These are phyloP conservation scores for Ailuropoda melanoleuca DNA, from an alignment of 2,113 vertebrate species.

Conservation along the genomic window DNA sequence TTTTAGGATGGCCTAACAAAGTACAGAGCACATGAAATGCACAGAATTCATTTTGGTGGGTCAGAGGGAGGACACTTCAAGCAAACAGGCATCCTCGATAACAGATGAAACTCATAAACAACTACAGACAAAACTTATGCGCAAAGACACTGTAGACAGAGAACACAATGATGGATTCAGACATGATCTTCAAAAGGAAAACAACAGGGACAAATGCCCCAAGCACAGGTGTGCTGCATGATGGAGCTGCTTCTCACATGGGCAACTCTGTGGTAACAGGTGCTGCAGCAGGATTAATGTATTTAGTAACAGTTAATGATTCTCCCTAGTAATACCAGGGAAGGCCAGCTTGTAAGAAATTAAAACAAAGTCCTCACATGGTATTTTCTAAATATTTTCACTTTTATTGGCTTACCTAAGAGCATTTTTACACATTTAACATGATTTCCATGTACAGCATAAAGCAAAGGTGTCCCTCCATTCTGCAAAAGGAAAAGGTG, in stretches of 20 bases:
- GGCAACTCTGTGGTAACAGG: fast-evolving
- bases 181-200: not conserved
- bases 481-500: slow-evolving; percentile 87
- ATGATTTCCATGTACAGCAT: slow-evolving; percentile 98
- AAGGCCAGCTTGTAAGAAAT: not conserved
- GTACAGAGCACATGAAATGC: not conserved
- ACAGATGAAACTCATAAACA: not conserved
- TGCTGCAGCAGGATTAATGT: not conserved
- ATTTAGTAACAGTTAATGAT: not conserved
- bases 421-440: slow-evolving; percentile 98
- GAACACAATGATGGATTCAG: not conserved
- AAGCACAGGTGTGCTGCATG: not conserved
- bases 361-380: not conserved
- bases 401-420: slow-evolving; percentile 87
- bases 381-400: slow-evolving; percentile 12
- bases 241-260: not conserved
- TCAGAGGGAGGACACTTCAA: not conserved
- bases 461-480: slow-evolving; percentile 95
- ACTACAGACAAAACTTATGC: not conserved
- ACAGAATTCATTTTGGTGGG: not conserved
- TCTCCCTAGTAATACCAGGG: not conserved
- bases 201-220: not conserved
- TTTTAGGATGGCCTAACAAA: not conserved
- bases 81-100: not conserved
- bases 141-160: not conserved